Percentiles rank a stretch among this genome's conserved stretches.
Conservation (phyloP, 2,888 invertebrate genomes). For the Caenorhabditis plicata region DNA sequence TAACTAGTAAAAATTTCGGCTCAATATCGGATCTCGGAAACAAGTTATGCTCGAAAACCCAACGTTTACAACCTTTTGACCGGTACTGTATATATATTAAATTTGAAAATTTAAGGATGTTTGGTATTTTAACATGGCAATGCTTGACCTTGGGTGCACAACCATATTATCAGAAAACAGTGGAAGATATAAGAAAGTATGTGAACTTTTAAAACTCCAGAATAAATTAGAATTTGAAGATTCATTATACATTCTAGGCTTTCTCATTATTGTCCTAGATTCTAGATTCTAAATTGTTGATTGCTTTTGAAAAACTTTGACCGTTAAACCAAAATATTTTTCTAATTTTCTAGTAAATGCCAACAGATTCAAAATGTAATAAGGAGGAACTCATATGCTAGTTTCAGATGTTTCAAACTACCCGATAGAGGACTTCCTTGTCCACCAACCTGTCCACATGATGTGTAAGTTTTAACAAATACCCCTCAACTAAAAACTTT, state of each 20-base stretch:
- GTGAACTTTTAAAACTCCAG: background rate
- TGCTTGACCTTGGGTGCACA: conserved; percentile 61
- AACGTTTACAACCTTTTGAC: too few species aligned
- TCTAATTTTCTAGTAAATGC: background rate
- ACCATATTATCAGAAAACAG: conserved; percentile 56
- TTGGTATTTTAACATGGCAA: conserved; percentile 61
- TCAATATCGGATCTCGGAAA: too few species aligned
- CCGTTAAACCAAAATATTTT: background rate
- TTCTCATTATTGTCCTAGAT: background rate
- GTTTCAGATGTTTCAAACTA: conserved; percentile 36
- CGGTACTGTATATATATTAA: too few species aligned
- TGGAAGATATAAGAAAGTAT: conserved; percentile 55
- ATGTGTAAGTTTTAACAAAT: conserved; percentile 48
- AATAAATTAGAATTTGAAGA: too few species aligned
- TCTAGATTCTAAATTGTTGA: background rate
- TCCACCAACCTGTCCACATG: conserved; percentile 54
- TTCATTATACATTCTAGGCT: too few species aligned
- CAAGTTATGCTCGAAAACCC: too few species aligned
- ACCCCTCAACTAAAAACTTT: too few species aligned
- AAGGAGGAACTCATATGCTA: too few species aligned
- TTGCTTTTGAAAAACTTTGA: background rate
- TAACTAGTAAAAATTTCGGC: too few species aligned
- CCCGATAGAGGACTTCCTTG: conserved; percentile 57
- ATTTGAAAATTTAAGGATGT: too few species aligned
- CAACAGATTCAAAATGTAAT: too few species aligned